phyloP scores from a whole-genome alignment of 2,113 vertebrate genomes.

The Phalacrocorax aristotelis region DNA sequence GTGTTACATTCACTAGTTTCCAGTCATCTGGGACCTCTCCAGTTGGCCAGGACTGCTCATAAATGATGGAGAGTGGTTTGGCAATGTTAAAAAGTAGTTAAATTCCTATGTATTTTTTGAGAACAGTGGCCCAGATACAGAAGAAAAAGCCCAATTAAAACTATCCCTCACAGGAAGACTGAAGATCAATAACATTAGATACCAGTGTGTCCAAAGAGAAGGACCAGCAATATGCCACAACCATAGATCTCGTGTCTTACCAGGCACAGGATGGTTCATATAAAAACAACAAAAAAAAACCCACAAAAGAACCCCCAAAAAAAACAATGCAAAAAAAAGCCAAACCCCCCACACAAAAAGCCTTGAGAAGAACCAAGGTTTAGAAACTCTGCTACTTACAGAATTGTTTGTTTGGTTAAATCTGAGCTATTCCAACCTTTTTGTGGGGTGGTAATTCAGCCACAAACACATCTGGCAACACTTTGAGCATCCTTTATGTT shows the following conservation, averaged over 20 bases:
- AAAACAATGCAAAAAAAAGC: too few relatives aligned
- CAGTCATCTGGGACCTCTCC: too few relatives aligned
- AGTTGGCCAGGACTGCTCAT: too few relatives aligned
- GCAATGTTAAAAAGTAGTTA: neutral
- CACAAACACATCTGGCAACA: neutral
- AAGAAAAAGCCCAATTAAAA: neutral
- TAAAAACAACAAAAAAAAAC: neutral
- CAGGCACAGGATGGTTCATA: neutral
- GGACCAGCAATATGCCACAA: neutral
- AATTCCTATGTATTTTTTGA: neutral
- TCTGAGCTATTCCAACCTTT: neutral
- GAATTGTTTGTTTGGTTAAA: neutral
- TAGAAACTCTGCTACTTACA: neutral
- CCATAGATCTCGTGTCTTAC: neutral
- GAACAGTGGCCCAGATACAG: neutral
- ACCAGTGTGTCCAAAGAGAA: neutral
- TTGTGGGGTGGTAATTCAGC: neutral
- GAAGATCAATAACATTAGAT: neutral
- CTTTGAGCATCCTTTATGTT: neutral
- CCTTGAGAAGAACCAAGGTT: neutral
- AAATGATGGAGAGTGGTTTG: too few relatives aligned
- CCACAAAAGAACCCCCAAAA: accelerated
- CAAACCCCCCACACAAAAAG: accelerated
- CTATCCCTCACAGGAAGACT: neutral
- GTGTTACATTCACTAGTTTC: too few relatives aligned